A percentile compares a stretch with the other conserved stretches of the same genome.
Conservation (phyloP, 64 coral and sea anemone species). For the Montipora cactus region DNA sequence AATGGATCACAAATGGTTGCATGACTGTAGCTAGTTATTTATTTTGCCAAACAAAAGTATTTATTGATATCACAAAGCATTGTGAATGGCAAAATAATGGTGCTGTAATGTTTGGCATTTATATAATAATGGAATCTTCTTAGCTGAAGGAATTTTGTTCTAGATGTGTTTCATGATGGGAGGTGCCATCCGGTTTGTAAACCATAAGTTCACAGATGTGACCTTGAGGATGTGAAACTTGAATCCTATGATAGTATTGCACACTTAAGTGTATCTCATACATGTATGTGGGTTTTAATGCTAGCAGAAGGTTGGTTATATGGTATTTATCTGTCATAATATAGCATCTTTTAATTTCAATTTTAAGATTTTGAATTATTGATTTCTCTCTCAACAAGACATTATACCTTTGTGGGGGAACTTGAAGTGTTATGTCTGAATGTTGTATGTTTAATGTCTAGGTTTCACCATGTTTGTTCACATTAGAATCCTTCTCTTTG, state of each 20-base stretch:
- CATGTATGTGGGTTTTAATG: not conserved
- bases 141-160: not conserved
- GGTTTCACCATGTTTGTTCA: not conserved
- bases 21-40: not conserved
- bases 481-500: too few relatives aligned
- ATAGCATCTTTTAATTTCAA: not conserved
- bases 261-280: not conserved
- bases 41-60: not conserved
- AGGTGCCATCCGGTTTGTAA: slow-evolving; percentile 10
- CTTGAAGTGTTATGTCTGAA: not conserved
- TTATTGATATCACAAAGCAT: slow-evolving; percentile 1
- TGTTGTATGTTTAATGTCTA: not conserved
- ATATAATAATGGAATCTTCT: not conserved
- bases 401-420: not conserved
- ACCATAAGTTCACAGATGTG: not conserved
- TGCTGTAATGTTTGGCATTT: not conserved
- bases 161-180: not conserved
- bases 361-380: not conserved
- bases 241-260: slow-evolving; percentile 22
- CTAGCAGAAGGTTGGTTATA: not conserved
- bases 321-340: not conserved
- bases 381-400: not conserved
- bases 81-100: not conserved
- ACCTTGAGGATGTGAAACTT: slow-evolving; percentile 59
- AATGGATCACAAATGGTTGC: too few relatives aligned